Evolutionary conservation across 2,888 invertebrate species (phyloP).

Genomic region (Toxonevra muliebris): DNA sequence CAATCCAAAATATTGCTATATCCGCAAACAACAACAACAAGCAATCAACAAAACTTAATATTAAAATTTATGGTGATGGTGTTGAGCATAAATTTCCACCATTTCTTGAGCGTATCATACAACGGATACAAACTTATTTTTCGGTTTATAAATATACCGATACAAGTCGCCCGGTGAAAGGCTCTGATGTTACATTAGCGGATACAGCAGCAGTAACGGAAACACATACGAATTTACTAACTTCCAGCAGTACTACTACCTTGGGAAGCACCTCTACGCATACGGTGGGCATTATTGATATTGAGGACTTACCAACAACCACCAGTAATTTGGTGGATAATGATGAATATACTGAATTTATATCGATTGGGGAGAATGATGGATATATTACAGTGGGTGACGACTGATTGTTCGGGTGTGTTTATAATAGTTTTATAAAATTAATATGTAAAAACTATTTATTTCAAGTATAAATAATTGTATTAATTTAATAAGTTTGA

Average conservation of each 20-base stretch:
- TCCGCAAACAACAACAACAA: not conserved
- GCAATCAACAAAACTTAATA: conserved; percentile 40
- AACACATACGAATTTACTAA: conserved; percentile 1
- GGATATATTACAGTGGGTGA: conserved; percentile 49
- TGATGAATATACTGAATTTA: conserved; percentile 40
- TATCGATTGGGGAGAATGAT: conserved; percentile 42
- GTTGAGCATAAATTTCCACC: conserved; percentile 72
- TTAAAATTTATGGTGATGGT: conserved; percentile 62
- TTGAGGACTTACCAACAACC: not conserved
- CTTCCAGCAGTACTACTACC: not conserved
- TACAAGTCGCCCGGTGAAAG: conserved; percentile 62
- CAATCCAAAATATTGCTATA: conserved; percentile 5
- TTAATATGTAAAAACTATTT: not conserved
- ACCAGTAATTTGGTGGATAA: not conserved
- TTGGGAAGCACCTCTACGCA: not conserved
- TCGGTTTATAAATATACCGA: conserved; percentile 74
- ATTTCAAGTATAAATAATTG: conserved; percentile 3
- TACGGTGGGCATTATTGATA: not conserved
- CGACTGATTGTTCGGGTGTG: conserved; percentile 25
- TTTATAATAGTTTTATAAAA: no score
- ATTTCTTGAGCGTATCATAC: conserved; percentile 74
- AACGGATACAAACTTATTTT: conserved; percentile 75
- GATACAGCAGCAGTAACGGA: conserved; percentile 19
- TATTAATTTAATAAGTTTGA: not conserved
- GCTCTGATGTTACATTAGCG: conserved; percentile 1